Evolutionary conservation across 2,888 invertebrate genomes (phyloP).

Genomic region (Acanthosepion pharaonis): DNA sequence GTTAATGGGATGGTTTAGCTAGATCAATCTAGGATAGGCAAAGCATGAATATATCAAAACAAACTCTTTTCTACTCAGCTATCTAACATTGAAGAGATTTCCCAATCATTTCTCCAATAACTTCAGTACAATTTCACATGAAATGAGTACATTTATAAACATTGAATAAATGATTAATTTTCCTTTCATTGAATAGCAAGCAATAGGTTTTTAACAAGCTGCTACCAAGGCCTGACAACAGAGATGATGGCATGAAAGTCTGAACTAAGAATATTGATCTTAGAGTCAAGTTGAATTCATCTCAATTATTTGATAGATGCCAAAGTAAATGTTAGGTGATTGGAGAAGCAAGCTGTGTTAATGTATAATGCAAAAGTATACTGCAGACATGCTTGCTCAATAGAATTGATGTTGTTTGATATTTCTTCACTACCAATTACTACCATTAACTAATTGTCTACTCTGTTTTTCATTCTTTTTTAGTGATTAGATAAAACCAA

Average conservation of each 20-base stretch:
- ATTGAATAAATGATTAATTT: neutral
- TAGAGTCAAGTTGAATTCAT: neutral
- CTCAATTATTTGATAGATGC: conserved; percentile 7
- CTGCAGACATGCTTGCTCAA: neutral
- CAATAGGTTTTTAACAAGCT: neutral
- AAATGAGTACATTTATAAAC: neutral
- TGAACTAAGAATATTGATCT: neutral
- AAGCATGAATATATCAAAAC: neutral
- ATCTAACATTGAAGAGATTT: neutral
- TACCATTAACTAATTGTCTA: neutral
- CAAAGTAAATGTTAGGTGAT: neutral
- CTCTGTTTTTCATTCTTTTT: neutral
- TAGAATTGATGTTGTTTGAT: neutral
- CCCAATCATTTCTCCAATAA: neutral
- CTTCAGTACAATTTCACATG: neutral
- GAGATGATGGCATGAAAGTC: neutral
- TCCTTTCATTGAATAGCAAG: neutral
- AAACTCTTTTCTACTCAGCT: neutral
- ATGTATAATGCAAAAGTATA: neutral
- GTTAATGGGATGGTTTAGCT: no score
- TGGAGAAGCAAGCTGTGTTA: neutral
- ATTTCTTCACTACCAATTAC: neutral
- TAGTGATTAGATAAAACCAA: neutral
- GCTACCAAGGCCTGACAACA: neutral
- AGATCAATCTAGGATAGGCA: neutral